These are phyloP conservation scores for Aphis craccivora DNA, from an alignment of 1,140 invertebrate species.

Conservation along the genomic window DNA sequence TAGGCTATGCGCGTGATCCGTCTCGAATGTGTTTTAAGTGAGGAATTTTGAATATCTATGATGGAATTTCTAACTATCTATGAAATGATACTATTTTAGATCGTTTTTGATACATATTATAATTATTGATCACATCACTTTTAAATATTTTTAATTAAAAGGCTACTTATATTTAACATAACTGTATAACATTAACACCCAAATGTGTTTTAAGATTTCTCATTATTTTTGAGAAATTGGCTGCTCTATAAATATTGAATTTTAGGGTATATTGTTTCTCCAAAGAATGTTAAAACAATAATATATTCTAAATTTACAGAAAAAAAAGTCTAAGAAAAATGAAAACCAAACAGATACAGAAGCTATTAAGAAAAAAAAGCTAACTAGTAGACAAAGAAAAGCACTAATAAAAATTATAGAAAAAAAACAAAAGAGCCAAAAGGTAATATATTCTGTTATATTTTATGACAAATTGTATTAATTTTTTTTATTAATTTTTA, in stretches of 20 bases:
- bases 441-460: not conserved
- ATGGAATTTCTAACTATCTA: no score
- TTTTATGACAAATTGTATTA: not conserved
- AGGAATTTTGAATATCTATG: no score
- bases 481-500: not conserved
- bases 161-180: no score
- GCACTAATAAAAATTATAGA: conserved; percentile 40
- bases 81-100: no score
- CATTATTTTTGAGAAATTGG: not conserved
- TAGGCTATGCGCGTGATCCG: no score
- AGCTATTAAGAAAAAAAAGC: conserved; percentile 24
- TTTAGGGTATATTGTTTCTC: not conserved
- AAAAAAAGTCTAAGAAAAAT: conserved; percentile 19
- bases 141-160: no score
- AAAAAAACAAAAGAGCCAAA: conserved; percentile 47
- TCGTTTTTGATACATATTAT: no score
- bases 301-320: not conserved
- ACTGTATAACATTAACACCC: not conserved
- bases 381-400: conserved; percentile 46
- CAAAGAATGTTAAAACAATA: not conserved
- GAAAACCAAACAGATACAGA: not conserved
- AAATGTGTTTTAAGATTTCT: not conserved
- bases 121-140: no score
- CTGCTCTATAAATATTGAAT: not conserved
- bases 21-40: no score